Evolutionary conservation across 2,888 invertebrate species (phyloP).

Genomic region (Acleris holmiana): DNA sequence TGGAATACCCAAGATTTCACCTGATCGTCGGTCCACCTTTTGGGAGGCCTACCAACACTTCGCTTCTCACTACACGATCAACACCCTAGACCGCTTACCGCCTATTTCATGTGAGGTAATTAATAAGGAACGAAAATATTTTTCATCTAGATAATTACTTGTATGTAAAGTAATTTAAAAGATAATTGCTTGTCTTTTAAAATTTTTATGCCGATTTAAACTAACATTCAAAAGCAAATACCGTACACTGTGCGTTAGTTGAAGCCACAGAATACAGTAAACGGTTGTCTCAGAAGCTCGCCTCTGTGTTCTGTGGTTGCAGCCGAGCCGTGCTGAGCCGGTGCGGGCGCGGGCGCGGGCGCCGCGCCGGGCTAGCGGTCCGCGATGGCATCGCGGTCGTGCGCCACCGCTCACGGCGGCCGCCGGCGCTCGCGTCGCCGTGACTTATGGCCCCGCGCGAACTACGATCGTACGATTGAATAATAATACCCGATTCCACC

Average conservation of each 20-base stretch:
- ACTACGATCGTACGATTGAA: slow-evolving; percentile 83
- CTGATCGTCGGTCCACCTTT: too few relatives aligned
- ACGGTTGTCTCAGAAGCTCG: background rate
- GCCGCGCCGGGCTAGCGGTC: slow-evolving; percentile 60
- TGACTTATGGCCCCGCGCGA: slow-evolving; percentile 82
- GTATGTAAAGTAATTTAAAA: too few relatives aligned
- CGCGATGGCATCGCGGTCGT: slow-evolving; percentile 80
- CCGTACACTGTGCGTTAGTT: background rate
- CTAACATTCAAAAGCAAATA: too few relatives aligned
- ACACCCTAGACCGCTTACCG: too few relatives aligned
- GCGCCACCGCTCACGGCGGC: slow-evolving; percentile 81
- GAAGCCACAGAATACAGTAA: background rate
- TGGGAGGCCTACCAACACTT: too few relatives aligned
- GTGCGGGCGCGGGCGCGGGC: slow-evolving; percentile 44
- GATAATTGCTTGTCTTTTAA: too few relatives aligned
- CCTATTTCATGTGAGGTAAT: too few relatives aligned
- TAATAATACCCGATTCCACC: slow-evolving; percentile 82
- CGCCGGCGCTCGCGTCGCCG: slow-evolving; percentile 81
- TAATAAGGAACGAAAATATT: too few relatives aligned
- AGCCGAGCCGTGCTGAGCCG: slow-evolving; percentile 27
- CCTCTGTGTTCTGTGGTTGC: background rate
- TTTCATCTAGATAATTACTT: too few relatives aligned
- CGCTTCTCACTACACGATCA: too few relatives aligned
- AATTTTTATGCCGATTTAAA: too few relatives aligned
- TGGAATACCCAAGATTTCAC: too few relatives aligned